phyloP scores from a whole-genome alignment of 2,797 vertebrate genomes.

The Sebastes minor region DNA sequence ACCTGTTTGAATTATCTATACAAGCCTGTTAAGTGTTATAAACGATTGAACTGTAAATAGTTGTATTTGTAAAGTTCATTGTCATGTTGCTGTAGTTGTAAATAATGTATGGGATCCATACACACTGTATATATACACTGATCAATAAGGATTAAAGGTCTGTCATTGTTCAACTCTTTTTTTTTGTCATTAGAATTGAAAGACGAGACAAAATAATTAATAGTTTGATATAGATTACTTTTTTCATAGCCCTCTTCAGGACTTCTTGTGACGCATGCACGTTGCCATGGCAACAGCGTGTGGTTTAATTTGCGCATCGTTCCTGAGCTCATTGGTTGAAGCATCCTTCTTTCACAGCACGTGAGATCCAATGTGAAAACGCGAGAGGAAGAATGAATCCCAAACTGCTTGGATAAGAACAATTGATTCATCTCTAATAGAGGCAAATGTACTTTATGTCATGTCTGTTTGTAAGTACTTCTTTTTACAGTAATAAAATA shows the following conservation, averaged over 20 bases:
- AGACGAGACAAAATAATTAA: background rate
- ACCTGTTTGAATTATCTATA: background rate
- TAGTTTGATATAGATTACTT: background rate
- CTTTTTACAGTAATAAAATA: slow-evolving; percentile 52
- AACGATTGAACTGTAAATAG: slow-evolving; percentile 45
- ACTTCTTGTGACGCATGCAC: background rate
- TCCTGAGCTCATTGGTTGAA: background rate
- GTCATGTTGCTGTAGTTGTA: slow-evolving; percentile 19
- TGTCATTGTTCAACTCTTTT: background rate
- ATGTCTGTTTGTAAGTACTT: background rate
- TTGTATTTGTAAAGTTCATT: slow-evolving; percentile 32
- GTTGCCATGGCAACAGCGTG: background rate
- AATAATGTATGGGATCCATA: slow-evolving; percentile 51
- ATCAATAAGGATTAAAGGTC: slow-evolving; percentile 20
- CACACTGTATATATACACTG: slow-evolving; percentile 11
- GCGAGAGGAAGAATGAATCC: background rate
- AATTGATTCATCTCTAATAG: slow-evolving; percentile 8
- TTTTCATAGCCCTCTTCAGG: background rate
- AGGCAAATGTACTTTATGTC: slow-evolving; percentile 9
- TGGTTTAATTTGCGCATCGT: background rate
- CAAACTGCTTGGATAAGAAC: slow-evolving; percentile 2
- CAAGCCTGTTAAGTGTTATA: slow-evolving; percentile 41
- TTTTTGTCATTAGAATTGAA: slow-evolving; percentile 2
- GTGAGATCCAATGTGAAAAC: slow-evolving; percentile 36
- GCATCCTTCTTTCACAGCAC: background rate